phyloP scores from a whole-genome alignment of 2,888 invertebrate species.

The Emmelina monodactyla region DNA sequence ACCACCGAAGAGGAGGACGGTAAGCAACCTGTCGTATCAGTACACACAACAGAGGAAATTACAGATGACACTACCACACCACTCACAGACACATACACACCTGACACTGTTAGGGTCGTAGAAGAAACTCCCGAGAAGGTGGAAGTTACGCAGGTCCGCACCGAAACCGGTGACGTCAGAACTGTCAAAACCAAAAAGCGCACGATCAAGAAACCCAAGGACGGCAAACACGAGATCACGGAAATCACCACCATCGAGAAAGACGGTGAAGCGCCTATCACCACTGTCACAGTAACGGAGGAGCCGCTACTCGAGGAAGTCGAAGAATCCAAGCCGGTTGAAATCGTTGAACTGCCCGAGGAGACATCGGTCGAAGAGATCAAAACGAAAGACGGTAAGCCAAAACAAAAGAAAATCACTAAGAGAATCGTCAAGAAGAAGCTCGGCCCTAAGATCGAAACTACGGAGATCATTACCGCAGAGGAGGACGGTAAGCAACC shows the following conservation, averaged over 20 bases:
- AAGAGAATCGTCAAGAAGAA: neutral
- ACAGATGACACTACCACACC: neutral
- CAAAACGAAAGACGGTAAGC: conserved; percentile 5
- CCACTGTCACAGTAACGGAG: conserved; percentile 24
- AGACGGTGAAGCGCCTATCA: conserved; percentile 18
- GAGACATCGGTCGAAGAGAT: conserved; percentile 17
- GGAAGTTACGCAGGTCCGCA: conserved; percentile 30
- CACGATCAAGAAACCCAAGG: no score
- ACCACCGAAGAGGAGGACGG: neutral
- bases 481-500: conserved; percentile 21
- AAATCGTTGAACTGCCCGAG: conserved; percentile 29
- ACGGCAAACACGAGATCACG: neutral
- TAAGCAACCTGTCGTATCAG: neutral
- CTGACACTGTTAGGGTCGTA: neutral
- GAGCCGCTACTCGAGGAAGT: conserved; percentile 8
- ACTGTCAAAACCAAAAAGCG: neutral
- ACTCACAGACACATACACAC: neutral
- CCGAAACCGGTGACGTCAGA: conserved; percentile 20
- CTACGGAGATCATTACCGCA: conserved; percentile 28
- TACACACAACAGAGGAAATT: neutral
- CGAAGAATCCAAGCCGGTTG: conserved; percentile 16
- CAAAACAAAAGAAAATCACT: neutral
- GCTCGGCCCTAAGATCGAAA: conserved; percentile 26
- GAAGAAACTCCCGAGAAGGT: conserved; percentile 18
- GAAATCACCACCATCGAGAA: conserved; percentile 13